These are phyloP conservation scores for Coenonympha glycerion DNA, from an alignment of 2,888 invertebrate species.

Conservation along the genomic window DNA sequence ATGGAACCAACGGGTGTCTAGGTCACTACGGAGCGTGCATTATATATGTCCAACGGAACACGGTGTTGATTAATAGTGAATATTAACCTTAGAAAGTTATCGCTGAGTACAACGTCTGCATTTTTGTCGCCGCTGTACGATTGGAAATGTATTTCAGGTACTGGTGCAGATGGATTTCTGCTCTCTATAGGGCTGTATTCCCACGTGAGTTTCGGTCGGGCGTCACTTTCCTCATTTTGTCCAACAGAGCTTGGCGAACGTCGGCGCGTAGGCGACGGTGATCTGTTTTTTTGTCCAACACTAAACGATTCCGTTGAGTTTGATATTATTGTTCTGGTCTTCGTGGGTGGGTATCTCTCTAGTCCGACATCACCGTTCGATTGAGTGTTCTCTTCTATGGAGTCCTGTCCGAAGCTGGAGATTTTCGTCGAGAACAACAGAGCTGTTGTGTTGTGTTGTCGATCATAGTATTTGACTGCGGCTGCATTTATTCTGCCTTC, in stretches of 20 bases:
- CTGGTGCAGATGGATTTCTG: slow-evolving; percentile 49
- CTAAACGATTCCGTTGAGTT: slow-evolving; percentile 62
- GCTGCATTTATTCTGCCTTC: slow-evolving; percentile 58
- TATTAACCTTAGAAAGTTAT: slow-evolving; percentile 74
- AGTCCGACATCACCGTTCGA: slow-evolving; percentile 61
- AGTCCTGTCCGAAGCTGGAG: slow-evolving; percentile 71
- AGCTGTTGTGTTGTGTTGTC: slow-evolving; percentile 56
- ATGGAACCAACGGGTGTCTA: slow-evolving; percentile 36
- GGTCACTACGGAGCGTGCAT: slow-evolving; percentile 46
- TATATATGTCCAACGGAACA: slow-evolving; percentile 36
- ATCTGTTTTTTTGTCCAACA: slow-evolving; percentile 60
- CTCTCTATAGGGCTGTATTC: slow-evolving; percentile 57
- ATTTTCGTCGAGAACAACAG: slow-evolving; percentile 72
- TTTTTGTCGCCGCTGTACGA: slow-evolving; percentile 69
- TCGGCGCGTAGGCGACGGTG: slow-evolving; percentile 61
- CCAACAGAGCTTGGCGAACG: slow-evolving; percentile 55
- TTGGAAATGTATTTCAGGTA: slow-evolving; percentile 71
- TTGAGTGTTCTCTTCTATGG: slow-evolving; percentile 53
- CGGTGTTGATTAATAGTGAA: slow-evolving; percentile 45
- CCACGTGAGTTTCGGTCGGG: slow-evolving; percentile 62
- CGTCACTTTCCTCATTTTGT: slow-evolving; percentile 40
- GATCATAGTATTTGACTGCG: slow-evolving; percentile 63
- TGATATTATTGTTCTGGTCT: slow-evolving; percentile 62
- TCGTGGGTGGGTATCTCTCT: slow-evolving; percentile 66
- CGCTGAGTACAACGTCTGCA: slow-evolving; percentile 52